Evolutionary conservation across 2,113 vertebrate species (phyloP).

Genomic region (Cheilinus undulatus): DNA sequence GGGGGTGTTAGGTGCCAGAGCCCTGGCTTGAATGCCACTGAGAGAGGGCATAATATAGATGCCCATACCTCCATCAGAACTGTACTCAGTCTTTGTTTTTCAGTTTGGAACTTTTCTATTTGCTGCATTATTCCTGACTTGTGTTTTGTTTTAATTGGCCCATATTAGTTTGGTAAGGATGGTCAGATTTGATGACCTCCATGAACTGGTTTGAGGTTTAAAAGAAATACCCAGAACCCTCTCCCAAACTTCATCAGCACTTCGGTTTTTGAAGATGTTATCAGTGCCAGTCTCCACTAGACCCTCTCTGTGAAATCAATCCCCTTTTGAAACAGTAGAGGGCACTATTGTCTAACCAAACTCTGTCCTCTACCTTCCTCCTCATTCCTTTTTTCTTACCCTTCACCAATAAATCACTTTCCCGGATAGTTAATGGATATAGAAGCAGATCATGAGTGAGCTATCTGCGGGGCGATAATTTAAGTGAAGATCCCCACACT

Average conservation of each 20-base stretch:
- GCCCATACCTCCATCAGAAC: conserved; percentile 12
- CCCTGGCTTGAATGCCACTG: conserved; percentile 40
- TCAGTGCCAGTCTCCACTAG: conserved; percentile 11
- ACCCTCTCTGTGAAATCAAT: neutral
- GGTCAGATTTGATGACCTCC: neutral
- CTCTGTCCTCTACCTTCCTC: conserved; percentile 6
- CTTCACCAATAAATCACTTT: conserved; percentile 87
- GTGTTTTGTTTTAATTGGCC: neutral
- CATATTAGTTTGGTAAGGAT: neutral
- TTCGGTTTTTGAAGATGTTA: conserved; percentile 23
- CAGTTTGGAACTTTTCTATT: neutral
- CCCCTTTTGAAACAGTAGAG: conserved; percentile 77
- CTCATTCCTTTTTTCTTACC: conserved; percentile 71
- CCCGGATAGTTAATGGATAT: conserved; percentile 85
- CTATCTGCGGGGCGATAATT: conserved; percentile 87
- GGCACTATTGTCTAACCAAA: conserved; percentile 85
- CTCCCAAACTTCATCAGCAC: conserved; percentile 27
- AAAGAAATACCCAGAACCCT: neutral
- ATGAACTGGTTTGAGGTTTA: neutral
- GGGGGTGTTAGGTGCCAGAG: conserved; percentile 37
- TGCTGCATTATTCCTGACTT: neutral
- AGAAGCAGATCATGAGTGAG: conserved; percentile 88
- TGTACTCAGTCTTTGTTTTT: conserved; percentile 4
- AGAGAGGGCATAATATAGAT: conserved; percentile 45
- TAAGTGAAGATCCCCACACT: conserved; percentile 86